Evolutionary conservation across 2,888 invertebrate species (phyloP).

Genomic region (Sarcophaga carnaria): DNA sequence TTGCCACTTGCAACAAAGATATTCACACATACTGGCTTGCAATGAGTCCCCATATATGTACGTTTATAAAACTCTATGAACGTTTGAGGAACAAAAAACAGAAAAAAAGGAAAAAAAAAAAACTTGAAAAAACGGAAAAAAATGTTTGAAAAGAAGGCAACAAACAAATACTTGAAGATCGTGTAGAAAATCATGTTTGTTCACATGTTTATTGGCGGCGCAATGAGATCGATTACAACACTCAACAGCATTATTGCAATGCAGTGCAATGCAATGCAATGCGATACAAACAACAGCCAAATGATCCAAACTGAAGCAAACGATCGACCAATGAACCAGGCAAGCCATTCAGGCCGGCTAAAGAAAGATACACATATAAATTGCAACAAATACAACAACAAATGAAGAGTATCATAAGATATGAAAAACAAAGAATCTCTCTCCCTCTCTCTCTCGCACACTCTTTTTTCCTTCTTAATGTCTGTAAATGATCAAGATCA

Average conservation of each 20-base stretch:
- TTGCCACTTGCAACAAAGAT: conserved; percentile 43
- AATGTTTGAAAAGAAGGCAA: conserved; percentile 27
- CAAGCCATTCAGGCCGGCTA: neutral
- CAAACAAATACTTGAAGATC: conserved; percentile 61
- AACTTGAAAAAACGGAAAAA: conserved; percentile 42
- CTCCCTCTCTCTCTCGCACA: too few species aligned
- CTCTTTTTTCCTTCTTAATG: neutral
- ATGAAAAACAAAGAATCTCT: conserved; percentile 7
- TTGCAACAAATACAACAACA: conserved; percentile 25
- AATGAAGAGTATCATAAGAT: conserved; percentile 11
- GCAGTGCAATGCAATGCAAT: neutral
- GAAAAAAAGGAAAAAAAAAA: conserved; percentile 1
- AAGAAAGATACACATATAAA: conserved; percentile 30
- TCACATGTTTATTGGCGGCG: conserved; percentile 69
- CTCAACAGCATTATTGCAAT: conserved; percentile 5
- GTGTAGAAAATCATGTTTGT: conserved; percentile 68
- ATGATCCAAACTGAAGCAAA: neutral
- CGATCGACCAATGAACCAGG: neutral
- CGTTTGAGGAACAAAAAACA: conserved; percentile 12
- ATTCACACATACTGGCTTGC: conserved; percentile 26
- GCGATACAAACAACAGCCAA: neutral
- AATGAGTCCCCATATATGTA: conserved; percentile 18
- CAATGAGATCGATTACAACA: conserved; percentile 68
- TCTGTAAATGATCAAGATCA: conserved; percentile 61
- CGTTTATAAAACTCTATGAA: neutral